A percentile compares a stretch with the other conserved stretches of the same genome.
Conservation (phyloP, 2,888 invertebrate species). For the Microplitis manilae region DNA sequence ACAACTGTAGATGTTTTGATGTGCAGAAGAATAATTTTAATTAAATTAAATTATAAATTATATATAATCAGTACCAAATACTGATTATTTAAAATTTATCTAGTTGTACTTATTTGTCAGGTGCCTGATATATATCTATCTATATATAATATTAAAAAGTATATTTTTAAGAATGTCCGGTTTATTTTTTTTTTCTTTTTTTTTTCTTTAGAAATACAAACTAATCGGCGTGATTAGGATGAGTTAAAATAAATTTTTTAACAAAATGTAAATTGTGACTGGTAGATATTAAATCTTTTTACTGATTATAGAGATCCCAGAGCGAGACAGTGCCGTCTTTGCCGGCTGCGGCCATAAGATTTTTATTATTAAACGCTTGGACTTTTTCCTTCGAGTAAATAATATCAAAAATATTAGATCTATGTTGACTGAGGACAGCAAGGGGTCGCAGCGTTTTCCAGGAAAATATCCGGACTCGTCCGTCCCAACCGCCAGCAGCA, state of each 20-base stretch:
- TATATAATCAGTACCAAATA: neutral
- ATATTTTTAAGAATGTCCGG: neutral
- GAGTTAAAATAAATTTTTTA: slow-evolving; percentile 1
- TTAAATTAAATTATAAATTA: slow-evolving; percentile 5
- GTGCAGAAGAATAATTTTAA: neutral
- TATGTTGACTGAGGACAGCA: slow-evolving; percentile 83
- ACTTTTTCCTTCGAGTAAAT: slow-evolving; percentile 80
- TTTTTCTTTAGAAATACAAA: slow-evolving; percentile 1
- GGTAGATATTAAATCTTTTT: slow-evolving; percentile 33
- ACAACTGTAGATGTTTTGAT: neutral
- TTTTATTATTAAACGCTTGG: slow-evolving; percentile 79
- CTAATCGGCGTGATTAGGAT: slow-evolving; percentile 23
- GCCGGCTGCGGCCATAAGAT: slow-evolving; percentile 83
- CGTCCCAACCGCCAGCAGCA: slow-evolving; percentile 84
- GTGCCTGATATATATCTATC: neutral
- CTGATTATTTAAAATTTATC: neutral
- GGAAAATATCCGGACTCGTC: slow-evolving; percentile 82
- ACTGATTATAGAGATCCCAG: slow-evolving; percentile 84
- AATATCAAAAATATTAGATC: slow-evolving; percentile 80
- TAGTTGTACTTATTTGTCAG: neutral
- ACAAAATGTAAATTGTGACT: slow-evolving; percentile 19
- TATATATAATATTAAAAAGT: neutral
- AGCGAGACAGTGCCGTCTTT: slow-evolving; percentile 84
- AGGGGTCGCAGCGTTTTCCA: slow-evolving; percentile 83
- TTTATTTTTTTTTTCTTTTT: slow-evolving; percentile 17